Evolutionary conservation across 2,797 vertebrate genomes (phyloP).

Genomic region (Neosilurus mollespiculum): DNA sequence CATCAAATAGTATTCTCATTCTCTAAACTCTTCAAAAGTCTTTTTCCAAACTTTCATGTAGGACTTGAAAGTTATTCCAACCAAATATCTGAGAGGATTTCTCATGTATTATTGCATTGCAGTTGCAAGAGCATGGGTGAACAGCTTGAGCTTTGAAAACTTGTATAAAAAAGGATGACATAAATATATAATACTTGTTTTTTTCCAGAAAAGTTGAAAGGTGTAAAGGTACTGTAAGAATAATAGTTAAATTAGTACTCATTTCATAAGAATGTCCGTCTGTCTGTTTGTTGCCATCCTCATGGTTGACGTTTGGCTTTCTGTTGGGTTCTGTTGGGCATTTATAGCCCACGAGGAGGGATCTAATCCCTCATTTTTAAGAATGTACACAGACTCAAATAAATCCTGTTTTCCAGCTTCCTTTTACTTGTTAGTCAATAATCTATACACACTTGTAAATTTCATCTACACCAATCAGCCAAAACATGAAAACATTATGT

Average conservation of each 20-base stretch:
- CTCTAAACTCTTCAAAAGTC: not conserved
- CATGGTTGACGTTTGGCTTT: too few relatives aligned
- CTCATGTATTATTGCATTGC: not conserved
- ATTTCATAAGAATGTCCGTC: too few relatives aligned
- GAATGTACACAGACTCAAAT: not conserved
- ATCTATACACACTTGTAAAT: too few relatives aligned
- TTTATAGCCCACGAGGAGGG: too few relatives aligned
- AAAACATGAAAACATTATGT: too few relatives aligned
- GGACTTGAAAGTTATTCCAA: not conserved
- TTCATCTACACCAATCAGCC: too few relatives aligned
- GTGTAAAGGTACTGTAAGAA: not conserved
- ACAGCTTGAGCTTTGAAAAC: conserved; percentile 11
- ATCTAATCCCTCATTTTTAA: not conserved
- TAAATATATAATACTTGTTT: not conserved
- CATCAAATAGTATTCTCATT: too few relatives aligned
- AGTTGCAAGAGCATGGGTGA: conserved; percentile 8
- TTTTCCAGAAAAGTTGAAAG: not conserved
- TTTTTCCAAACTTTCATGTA: not conserved
- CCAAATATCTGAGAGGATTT: conserved; percentile 9
- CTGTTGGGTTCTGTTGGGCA: too few relatives aligned
- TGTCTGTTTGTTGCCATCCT: too few relatives aligned
- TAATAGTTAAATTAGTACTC: not conserved
- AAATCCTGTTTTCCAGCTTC: not conserved
- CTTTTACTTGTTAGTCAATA: not conserved
- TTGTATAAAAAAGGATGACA: not conserved